Base-by-base conservation (phyloP, 2,797 vertebrate genomes). In the Acanthornis magna region DNA sequence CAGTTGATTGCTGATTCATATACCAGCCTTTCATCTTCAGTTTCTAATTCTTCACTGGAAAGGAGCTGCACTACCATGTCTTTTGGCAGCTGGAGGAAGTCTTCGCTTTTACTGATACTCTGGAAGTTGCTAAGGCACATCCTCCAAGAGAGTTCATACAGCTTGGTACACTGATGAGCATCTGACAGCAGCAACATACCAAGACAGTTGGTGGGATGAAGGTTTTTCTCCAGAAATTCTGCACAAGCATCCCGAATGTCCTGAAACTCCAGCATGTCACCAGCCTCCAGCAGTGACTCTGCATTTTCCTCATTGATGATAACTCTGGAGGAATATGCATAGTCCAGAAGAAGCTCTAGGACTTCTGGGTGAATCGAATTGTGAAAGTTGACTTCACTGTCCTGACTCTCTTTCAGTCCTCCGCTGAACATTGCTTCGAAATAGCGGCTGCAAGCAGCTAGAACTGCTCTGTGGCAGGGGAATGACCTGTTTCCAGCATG, bases 341-440 rank as follows among this genome's bases (percentile, higher is more conserved):
- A 99, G 97, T 99, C 99, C 61, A 99, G 98, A 75, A 99, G 98
- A 48, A 99, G 98, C 97, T 99, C 99, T 89, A 99, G 95, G 66
- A 99, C 99, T 94, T 99, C 99, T 0, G 99, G 99, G 84, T 99
- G 99, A 97, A 99, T 99, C 2, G 99, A 99, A 96, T 99, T 99
- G 75, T 98, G 98, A 54, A 99, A 99, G 97, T 99, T 98, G 23
- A 99, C 99, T 92, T 99, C 99, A 15, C 98, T 99, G 91, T 99
- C 99, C 96, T 99, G 99, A 97, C 99, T 99, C 96, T 99, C 99
- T 91, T 99, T 98, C 81, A 99, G 97, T 54, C 99, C 99, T 1
- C 99, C 99, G 0, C 99, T 99, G 97, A 99, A 99, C 99, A 99
- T 99, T 74, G 99, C 99, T 97, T 99, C 99, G 2, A 99, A 99